These are phyloP conservation scores for Panopea generosa DNA, from an alignment of 2,888 invertebrate genomes.

Conservation along the genomic window DNA sequence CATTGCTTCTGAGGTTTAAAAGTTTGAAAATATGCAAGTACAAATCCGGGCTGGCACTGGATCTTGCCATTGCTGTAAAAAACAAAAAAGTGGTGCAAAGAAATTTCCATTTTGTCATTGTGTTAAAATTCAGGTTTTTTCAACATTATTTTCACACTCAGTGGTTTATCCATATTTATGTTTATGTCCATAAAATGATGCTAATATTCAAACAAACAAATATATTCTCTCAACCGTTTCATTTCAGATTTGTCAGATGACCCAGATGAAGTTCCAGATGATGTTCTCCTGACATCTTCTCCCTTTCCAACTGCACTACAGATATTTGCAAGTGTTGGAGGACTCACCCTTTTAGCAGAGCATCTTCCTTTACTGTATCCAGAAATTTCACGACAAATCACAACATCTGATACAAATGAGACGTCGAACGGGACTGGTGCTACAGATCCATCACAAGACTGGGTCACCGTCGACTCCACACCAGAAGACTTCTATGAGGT, in stretches of 20 bases:
- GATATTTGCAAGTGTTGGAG: slow-evolving; percentile 95
- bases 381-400: slow-evolving; percentile 88
- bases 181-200: too few species aligned
- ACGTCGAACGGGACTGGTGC: slow-evolving; percentile 17
- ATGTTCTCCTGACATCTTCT: slow-evolving; percentile 75
- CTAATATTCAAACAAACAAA: too few species aligned
- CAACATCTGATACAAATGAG: slow-evolving; percentile 45
- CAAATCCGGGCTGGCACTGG: too few species aligned
- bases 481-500: slow-evolving; percentile 79
- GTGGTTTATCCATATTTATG: too few species aligned
- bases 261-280: slow-evolving; percentile 75
- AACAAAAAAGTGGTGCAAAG: too few species aligned
- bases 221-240: too few species aligned
- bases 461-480: slow-evolving; percentile 88
- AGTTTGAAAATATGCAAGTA: too few species aligned
- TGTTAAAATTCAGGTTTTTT: too few species aligned
- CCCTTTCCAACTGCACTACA: slow-evolving; percentile 89
- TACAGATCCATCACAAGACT: slow-evolving; percentile 74
- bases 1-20: too few species aligned
- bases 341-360: slow-evolving; percentile 94
- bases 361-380: slow-evolving; percentile 95
- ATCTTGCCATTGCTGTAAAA: too few species aligned
- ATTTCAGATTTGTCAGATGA: slow-evolving; percentile 58
- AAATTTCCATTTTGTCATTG: too few species aligned
- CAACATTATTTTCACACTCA: too few species aligned